These are phyloP conservation scores for Erpetoichthys calabaricus DNA, from an alignment of 2,797 vertebrate species.

Conservation along the genomic window DNA sequence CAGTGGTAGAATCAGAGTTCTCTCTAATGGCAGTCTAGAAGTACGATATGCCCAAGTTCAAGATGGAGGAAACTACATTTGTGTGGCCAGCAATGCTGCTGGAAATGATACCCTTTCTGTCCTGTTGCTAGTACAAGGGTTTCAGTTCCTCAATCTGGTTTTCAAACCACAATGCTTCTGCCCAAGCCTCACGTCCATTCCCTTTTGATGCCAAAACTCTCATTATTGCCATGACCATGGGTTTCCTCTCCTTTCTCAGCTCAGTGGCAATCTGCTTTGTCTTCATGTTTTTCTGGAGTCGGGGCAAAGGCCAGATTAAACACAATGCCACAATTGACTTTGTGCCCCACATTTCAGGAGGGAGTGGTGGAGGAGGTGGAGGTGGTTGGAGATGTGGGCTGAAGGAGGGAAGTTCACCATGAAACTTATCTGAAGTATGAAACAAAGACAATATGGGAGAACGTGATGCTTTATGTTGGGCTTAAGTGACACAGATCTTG, in stretches of 20 bases:
- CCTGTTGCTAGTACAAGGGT: constrained; percentile 53
- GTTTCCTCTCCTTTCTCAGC: constrained; percentile 76
- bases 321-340: constrained; percentile 68
- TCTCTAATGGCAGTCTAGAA: constrained; percentile 63
- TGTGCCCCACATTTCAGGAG: constrained; percentile 55
- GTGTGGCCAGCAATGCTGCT: constrained; percentile 62
- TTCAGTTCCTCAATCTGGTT: constrained; percentile 18
- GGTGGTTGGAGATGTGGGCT: constrained; percentile 20
- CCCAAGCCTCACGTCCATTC: constrained; percentile 41
- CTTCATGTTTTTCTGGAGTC: constrained; percentile 83
- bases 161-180: constrained; percentile 38
- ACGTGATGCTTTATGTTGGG: not conserved
- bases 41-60: constrained; percentile 61
- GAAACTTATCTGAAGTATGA: constrained; percentile 54
- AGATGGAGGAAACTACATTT: constrained; percentile 64
- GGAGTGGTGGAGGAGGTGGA: constrained; percentile 28
- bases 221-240: constrained; percentile 69
- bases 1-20: constrained; percentile 52
- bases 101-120: constrained; percentile 68
- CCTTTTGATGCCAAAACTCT: constrained; percentile 65
- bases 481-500: not conserved
- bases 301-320: constrained; percentile 73
- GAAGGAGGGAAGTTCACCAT: constrained; percentile 57
- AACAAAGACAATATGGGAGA: not conserved
- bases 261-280: constrained; percentile 75